A percentile compares a stretch with the other conserved stretches of the same genome.
phyloP scores from a whole-genome alignment of 2,888 invertebrate genomes.

The Antheraea yamamai region DNA sequence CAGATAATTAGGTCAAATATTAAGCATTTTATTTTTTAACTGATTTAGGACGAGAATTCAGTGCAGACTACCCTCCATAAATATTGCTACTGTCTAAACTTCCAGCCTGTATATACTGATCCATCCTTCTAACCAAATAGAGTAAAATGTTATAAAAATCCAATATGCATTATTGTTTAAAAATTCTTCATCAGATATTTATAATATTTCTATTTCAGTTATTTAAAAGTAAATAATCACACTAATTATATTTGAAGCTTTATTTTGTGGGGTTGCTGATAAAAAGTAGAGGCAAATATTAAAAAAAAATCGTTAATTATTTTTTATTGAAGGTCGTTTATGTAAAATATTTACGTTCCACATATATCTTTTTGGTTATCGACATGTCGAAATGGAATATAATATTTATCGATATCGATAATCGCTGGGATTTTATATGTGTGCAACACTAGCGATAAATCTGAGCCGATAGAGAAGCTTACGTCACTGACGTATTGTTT shows the following conservation, averaged over 20 bases:
- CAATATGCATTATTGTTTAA: no score
- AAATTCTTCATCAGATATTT: neutral
- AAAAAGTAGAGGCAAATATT: neutral
- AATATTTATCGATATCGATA: constrained; percentile 41
- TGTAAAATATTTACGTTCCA: neutral
- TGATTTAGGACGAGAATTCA: no score
- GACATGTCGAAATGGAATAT: constrained; percentile 24
- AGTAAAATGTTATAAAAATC: no score
- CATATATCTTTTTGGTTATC: neutral
- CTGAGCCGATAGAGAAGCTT: constrained; percentile 80
- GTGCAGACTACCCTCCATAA: no score
- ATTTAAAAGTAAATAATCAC: neutral
- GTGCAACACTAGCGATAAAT: constrained; percentile 75
- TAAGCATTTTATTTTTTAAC: no score
- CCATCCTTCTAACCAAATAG: neutral
- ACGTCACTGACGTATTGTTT: constrained; percentile 81
- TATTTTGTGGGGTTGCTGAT: neutral
- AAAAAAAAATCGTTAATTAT: neutral
- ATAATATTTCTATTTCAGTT: neutral
- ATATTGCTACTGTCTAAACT: no score
- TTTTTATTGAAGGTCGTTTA: neutral
- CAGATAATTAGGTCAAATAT: no score
- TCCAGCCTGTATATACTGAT: no score
- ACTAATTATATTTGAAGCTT: neutral
- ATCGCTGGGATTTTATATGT: constrained; percentile 36